These are phyloP conservation scores for Alloplasta piceator DNA, from an alignment of 2,888 invertebrate genomes.

Conservation along the genomic window DNA sequence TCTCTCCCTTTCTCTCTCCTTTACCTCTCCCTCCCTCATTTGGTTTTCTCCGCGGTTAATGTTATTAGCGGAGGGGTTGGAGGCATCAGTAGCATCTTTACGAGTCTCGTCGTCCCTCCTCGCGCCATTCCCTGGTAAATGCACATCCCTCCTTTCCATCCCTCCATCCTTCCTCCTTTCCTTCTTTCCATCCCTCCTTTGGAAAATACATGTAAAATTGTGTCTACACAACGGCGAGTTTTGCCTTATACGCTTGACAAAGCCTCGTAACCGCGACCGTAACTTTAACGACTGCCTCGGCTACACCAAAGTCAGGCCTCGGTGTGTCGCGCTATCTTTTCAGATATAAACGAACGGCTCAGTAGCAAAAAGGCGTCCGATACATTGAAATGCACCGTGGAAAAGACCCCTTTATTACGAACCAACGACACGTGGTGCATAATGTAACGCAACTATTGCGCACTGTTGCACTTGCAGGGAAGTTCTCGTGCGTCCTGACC, in stretches of 20 bases:
- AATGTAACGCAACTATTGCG: background rate
- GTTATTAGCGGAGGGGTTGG: constrained; percentile 19
- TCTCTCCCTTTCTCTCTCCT: background rate
- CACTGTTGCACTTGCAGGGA: constrained; percentile 16
- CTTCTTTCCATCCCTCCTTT: background rate
- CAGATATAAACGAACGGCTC: background rate
- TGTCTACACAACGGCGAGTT: constrained; percentile 14
- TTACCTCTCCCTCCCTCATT: background rate
- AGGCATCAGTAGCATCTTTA: constrained; percentile 50
- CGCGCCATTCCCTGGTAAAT: constrained; percentile 4
- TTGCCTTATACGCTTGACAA: constrained; percentile 60
- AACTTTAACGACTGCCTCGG: constrained; percentile 64
- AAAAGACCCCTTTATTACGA: too few species aligned
- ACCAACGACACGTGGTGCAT: too few species aligned
- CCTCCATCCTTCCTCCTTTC: background rate
- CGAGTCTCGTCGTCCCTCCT: constrained; percentile 50
- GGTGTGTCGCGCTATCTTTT: constrained; percentile 19
- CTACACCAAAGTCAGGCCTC: constrained; percentile 16
- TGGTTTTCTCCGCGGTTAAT: constrained; percentile 40
- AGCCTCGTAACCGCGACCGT: constrained; percentile 66
- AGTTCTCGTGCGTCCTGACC: constrained; percentile 13
- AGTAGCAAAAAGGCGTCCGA: too few species aligned
- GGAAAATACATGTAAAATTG: background rate
- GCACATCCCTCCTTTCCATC: constrained; percentile 7
- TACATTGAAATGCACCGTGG: too few species aligned